Evolutionary conservation across 2,797 vertebrate genomes (phyloP).

Genomic region (Xerus rutilus): DNA sequence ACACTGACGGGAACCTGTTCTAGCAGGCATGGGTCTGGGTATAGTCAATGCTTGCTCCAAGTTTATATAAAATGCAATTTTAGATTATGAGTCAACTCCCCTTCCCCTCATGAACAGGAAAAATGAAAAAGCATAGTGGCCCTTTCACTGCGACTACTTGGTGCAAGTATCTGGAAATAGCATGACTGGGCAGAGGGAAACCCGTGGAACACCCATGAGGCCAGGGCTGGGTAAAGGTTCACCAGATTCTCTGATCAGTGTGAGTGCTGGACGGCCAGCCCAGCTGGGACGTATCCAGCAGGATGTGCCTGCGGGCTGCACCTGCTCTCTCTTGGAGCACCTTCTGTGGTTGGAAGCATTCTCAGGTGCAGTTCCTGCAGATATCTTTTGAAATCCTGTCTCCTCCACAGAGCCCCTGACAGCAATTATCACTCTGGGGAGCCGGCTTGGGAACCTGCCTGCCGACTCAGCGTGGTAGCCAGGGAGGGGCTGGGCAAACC

Average conservation of each 20-base stretch:
- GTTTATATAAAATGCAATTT: constrained; percentile 82
- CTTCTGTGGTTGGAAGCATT: neutral
- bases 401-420: neutral
- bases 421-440: neutral
- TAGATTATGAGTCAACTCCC: constrained; percentile 73
- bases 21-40: constrained; percentile 83
- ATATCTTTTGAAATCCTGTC: neutral
- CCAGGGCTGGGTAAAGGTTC: neutral
- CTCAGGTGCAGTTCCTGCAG: neutral
- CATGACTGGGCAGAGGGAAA: neutral
- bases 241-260: neutral
- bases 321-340: neutral
- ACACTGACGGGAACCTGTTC: constrained; percentile 57
- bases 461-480: neutral
- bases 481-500: neutral
- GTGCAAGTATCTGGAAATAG: constrained; percentile 21
- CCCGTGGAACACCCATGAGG: neutral
- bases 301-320: neutral
- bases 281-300: neutral
- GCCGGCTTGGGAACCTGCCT: neutral
- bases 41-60: constrained; percentile 75
- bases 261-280: neutral
- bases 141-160: constrained; percentile 35
- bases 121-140: constrained; percentile 58
- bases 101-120: constrained; percentile 39